These are phyloP conservation scores for Tenthredo scrophulariae DNA, from an alignment of 2,888 invertebrate genomes.

Conservation along the genomic window DNA sequence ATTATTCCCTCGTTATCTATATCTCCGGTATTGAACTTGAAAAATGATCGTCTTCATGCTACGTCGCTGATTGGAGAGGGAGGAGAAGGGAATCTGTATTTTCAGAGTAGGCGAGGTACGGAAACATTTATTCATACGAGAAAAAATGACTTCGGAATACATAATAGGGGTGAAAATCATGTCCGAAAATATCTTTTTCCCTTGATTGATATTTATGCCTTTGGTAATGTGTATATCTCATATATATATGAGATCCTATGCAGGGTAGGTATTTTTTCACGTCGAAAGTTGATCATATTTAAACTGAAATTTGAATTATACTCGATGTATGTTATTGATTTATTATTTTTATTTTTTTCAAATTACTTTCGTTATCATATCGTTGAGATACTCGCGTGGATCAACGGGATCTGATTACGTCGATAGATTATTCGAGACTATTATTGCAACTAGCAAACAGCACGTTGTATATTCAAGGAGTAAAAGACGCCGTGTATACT, in stretches of 20 bases:
- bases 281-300: too few species aligned
- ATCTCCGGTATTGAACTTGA: neutral
- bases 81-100: neutral
- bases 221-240: too few species aligned
- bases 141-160: neutral
- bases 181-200: neutral
- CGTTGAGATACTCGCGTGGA: neutral
- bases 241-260: too few species aligned
- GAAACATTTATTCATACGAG: neutral
- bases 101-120: neutral
- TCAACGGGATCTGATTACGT: constrained; percentile 19
- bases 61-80: neutral
- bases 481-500: constrained; percentile 1
- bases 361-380: neutral
- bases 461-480: neutral
- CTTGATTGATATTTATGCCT: neutral
- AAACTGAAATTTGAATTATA: too few species aligned
- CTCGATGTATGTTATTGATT: too few species aligned
- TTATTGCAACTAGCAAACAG: neutral
- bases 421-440: constrained; percentile 7
- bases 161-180: too few species aligned
- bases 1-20: neutral
- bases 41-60: neutral
- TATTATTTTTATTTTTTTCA: too few species aligned
- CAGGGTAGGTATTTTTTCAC: too few species aligned